Percentiles rank a stretch among this genome's conserved stretches.
phyloP scores from a whole-genome alignment of 2,888 invertebrate species.

The Leptopilina myrica region DNA sequence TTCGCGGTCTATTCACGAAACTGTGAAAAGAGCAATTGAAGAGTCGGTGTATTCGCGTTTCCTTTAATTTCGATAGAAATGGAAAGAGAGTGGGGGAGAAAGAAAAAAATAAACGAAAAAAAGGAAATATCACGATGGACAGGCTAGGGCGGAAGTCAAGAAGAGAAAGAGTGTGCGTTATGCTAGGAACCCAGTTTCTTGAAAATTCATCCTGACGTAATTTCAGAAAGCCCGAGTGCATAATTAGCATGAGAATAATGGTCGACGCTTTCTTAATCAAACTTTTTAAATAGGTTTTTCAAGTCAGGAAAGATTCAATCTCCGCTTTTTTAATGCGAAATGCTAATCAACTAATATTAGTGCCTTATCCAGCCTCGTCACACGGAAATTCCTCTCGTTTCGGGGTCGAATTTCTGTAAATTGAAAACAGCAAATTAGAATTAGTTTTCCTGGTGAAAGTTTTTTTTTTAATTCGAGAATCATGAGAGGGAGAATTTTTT shows the following conservation, averaged over 20 bases:
- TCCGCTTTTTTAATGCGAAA: slow-evolving; percentile 67
- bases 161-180: slow-evolving; percentile 43
- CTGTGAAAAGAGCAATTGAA: slow-evolving; percentile 40
- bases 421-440: slow-evolving; percentile 58
- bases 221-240: slow-evolving; percentile 64
- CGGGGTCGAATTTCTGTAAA: slow-evolving; percentile 46
- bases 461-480: background rate
- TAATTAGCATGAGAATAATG: slow-evolving; percentile 77
- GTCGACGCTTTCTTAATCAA: slow-evolving; percentile 74
- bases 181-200: slow-evolving; percentile 51
- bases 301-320: slow-evolving; percentile 52
- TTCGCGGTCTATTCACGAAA: slow-evolving; percentile 40
- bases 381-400: slow-evolving; percentile 24
- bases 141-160: slow-evolving; percentile 49
- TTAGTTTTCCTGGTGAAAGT: slow-evolving; percentile 46
- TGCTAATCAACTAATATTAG: slow-evolving; percentile 71
- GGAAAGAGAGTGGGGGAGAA: slow-evolving; percentile 29
- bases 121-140: slow-evolving; percentile 35
- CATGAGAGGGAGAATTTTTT: too few relatives aligned
- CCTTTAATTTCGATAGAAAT: slow-evolving; percentile 40
- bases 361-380: slow-evolving; percentile 66
- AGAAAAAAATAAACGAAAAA: slow-evolving; percentile 27
- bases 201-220: slow-evolving; percentile 66
- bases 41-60: slow-evolving; percentile 28
- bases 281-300: slow-evolving; percentile 75